Evolutionary conservation across 2,888 invertebrate species (phyloP).

Genomic region (Blastobasis lacticolella): DNA sequence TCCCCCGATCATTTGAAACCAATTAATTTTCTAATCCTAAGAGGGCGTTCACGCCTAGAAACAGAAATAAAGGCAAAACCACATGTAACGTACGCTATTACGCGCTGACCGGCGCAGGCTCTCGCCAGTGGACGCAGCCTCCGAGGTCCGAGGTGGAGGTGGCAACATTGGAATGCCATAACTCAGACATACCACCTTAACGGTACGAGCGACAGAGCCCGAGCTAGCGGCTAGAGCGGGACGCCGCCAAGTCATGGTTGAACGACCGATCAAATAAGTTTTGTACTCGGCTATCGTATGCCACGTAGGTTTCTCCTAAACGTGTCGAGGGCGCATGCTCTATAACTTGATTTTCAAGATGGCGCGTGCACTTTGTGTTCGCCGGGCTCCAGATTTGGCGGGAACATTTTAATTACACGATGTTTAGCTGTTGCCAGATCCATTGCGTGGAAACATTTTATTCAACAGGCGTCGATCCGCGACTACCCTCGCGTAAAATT

Average conservation of each 20-base stretch:
- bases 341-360: slow-evolving; percentile 48
- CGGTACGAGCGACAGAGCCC: slow-evolving; percentile 59
- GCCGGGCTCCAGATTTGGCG: too few relatives aligned
- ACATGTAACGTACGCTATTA: slow-evolving; percentile 48
- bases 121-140: slow-evolving; percentile 41
- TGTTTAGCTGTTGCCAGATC: too few relatives aligned
- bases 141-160: slow-evolving; percentile 46
- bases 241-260: slow-evolving; percentile 58
- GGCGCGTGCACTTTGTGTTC: slow-evolving; percentile 29
- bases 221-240: slow-evolving; percentile 33
- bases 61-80: slow-evolving; percentile 46
- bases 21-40: slow-evolving; percentile 43
- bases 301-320: slow-evolving; percentile 65
- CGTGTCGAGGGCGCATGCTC: slow-evolving; percentile 51
- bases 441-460: too few relatives aligned
- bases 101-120: slow-evolving; percentile 21
- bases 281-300: slow-evolving; percentile 63
- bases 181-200: slow-evolving; percentile 69
- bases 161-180: slow-evolving; percentile 70
- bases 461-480: too few relatives aligned
- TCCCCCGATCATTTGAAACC: slow-evolving; percentile 21
- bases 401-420: too few relatives aligned
- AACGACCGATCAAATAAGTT: slow-evolving; percentile 74
- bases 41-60: slow-evolving; percentile 45
- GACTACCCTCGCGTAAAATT: too few relatives aligned